Base-by-base conservation (phyloP, 2,797 vertebrate genomes). In the Pseudomugil gertrudae region DNA sequence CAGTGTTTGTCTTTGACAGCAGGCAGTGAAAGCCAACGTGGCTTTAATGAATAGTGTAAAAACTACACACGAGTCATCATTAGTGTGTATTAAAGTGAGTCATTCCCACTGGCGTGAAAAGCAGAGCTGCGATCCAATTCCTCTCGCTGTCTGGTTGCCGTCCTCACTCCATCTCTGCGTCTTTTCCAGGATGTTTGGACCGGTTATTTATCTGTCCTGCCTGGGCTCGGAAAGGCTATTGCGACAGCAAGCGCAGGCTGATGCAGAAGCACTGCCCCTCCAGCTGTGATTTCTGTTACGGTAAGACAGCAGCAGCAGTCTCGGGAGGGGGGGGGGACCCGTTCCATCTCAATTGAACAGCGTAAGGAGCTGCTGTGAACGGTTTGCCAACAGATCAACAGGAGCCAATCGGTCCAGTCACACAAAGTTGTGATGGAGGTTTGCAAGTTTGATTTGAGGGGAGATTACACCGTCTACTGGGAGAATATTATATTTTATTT, bases 241-340 rank as follows among this genome's bases (percentile, higher is more conserved):
- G 98, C 4, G 92, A 95, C 61, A 93, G 92, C 60, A 96, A 95
- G 56, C 93, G 84, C 73, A 93, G 85, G 80, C 81, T 98, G 72
- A 99, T 99, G 97, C 95, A 97, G 90, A 97, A 97, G 88, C 95
- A 98, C 84, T 99, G 98, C 74, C 97, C 98, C 0, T 93, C 93
- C 80, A 96, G 95, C 93, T 99, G 98, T 26, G 96, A 98, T 90
- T 98, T 99, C 93, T 99, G 98, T 91, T 95, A 96, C 0, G 96
- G 98, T 99, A 95, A 79, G 92, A 86, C 24, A 21, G 40, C 63
- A 77, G 77, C 68, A 77, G 78, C 57, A 54, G 70, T 65, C 62
- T 77, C 57, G 52, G 70, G 21, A 5, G 55, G 58, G 58, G 55
- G 7, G 54, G 48, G 59, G 57, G 29, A 6, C 3, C 4, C 1